These are phyloP conservation scores for Zoroaster sp. DNA, from an alignment of 53 echinoderm and acorn worm genomes.

Conservation along the genomic window DNA sequence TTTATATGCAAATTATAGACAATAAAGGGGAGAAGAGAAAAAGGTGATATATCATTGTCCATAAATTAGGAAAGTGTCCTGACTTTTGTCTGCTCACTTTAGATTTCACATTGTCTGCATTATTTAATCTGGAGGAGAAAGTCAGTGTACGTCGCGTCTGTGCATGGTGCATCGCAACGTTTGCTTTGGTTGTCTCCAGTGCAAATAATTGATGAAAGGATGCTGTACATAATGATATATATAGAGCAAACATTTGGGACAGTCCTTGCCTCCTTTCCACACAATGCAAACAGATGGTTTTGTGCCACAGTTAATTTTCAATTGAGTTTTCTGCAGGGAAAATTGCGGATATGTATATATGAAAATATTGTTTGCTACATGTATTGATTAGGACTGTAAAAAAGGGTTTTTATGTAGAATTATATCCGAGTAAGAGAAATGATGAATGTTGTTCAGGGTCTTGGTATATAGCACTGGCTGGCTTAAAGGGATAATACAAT, in stretches of 20 bases:
- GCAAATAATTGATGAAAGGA: neutral
- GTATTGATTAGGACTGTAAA: too few relatives aligned
- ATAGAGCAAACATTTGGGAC: neutral
- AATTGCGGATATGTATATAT: too few relatives aligned
- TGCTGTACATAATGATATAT: neutral
- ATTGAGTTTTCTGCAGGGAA: neutral
- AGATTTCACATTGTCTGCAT: neutral
- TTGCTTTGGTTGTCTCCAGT: neutral
- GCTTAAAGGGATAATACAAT: too few relatives aligned
- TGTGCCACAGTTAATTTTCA: too few relatives aligned
- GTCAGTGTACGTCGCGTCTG: neutral
- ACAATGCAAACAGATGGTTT: neutral
- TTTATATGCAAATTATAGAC: slow-evolving; percentile 20
- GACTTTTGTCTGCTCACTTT: neutral
- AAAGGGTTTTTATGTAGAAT: too few relatives aligned
- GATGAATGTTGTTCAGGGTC: too few relatives aligned
- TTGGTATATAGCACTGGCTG: too few relatives aligned
- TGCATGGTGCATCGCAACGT: neutral
- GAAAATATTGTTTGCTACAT: too few relatives aligned
- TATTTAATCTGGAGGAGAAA: neutral
- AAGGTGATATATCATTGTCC: neutral
- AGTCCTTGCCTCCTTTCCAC: neutral
- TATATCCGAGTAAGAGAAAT: too few relatives aligned
- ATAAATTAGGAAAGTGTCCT: neutral
- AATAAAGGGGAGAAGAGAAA: neutral